Evolutionary conservation across 2,113 vertebrate species (phyloP).

Genomic region (Hypocryptadius cinnamomeus): DNA sequence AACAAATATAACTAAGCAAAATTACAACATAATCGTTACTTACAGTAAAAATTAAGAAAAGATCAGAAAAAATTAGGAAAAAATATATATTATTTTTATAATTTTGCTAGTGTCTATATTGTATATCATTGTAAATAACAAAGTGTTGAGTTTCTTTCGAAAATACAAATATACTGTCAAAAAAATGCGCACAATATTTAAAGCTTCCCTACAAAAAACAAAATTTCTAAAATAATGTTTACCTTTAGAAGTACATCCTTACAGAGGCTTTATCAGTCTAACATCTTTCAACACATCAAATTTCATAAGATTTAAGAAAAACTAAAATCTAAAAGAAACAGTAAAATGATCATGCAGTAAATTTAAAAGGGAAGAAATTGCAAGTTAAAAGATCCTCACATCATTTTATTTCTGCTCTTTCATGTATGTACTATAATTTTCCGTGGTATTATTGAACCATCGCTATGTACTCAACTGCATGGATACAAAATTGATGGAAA

Average conservation of each 20-base stretch:
- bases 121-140: background rate
- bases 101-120: background rate
- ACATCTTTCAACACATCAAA: background rate
- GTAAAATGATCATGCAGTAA: background rate
- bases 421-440: background rate
- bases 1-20: background rate
- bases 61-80: background rate
- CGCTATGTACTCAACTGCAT: background rate
- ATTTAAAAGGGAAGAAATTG: background rate
- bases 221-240: background rate
- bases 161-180: background rate
- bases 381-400: background rate
- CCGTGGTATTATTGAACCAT: background rate
- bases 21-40: background rate
- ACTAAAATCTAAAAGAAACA: background rate
- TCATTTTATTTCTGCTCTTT: background rate
- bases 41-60: background rate
- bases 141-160: background rate
- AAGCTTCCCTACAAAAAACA: background rate
- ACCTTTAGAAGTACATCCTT: background rate
- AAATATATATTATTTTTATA: background rate
- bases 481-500: background rate
- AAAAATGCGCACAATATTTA: background rate
- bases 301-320: background rate
- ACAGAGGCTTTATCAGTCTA: background rate